A percentile compares a stretch with the other conserved stretches of the same genome.
Conservation (phyloP, 2,888 invertebrate genomes). For the Empis stercorea region DNA sequence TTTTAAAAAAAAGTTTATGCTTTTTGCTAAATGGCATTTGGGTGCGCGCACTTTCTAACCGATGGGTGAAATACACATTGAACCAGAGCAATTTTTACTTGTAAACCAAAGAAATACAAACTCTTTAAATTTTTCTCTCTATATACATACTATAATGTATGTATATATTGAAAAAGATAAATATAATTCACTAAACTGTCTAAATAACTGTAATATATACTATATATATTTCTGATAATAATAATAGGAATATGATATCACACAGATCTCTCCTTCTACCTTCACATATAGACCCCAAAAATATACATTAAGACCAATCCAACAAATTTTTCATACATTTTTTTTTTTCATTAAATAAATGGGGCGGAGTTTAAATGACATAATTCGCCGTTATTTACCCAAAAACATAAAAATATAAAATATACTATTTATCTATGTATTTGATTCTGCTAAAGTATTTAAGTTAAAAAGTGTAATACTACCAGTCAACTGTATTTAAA, state of each 20-base stretch:
- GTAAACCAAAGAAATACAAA: no score
- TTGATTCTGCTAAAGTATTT: conserved; percentile 11
- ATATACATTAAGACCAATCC: conserved; percentile 9
- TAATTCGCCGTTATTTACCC: no score
- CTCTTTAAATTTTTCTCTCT: conserved; percentile 2
- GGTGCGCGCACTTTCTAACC: conserved; percentile 16
- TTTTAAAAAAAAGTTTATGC: no score
- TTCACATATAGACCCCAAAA: no score
- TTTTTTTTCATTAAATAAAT: background rate
- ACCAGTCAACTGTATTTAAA: conserved; percentile 10
- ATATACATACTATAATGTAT: no score
- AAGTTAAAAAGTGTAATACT: conserved; percentile 5
- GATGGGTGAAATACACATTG: conserved; percentile 3
- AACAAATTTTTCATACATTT: conserved; percentile 5
- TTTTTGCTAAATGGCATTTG: conserved; percentile 14
- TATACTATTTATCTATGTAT: conserved; percentile 22
- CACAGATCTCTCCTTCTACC: conserved; percentile 2
- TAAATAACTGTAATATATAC: no score
- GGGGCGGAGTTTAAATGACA: no score
- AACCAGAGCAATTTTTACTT: conserved; percentile 5
- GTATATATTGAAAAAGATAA: no score
- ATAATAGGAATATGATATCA: conserved; percentile 7
- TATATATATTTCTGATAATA: background rate
- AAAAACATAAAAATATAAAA: no score
- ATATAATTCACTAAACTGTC: no score